Evolutionary conservation across 2,888 invertebrate species (phyloP), one percentile per base, ranked within the genome.

Genomic region (Thymelicus lineola): DNA sequence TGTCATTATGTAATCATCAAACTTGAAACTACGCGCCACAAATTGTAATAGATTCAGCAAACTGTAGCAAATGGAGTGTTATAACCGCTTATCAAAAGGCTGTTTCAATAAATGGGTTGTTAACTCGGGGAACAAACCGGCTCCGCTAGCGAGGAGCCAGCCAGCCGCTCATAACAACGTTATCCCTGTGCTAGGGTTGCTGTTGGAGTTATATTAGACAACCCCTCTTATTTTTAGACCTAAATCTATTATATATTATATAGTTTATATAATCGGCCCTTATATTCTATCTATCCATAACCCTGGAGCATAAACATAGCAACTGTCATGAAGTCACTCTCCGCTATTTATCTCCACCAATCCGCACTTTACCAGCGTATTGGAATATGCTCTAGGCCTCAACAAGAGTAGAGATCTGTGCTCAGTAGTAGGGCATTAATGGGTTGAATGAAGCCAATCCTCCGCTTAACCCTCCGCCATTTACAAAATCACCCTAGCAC

Each of bases 151-250:
- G 73, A 60, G 76, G 74, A 69, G 76, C 80, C 86, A 87, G 86
- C 86, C 86, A 83, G 74, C 79, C 86, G 83, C 75, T 73, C 71
- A 75, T 86, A 88, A 88, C 87, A 83, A 79, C 68, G 76, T 88
- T 84, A 83, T 84, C 74, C 75, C 75, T 77, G 74, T 74, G 70
- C 5, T 36, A 68, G 61, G 68, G 61, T 36, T 62, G 55, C 45
- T 57, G 15, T 57, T 42, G 28, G 14, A 72, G 75, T 55, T 70
- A 73, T 55, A 55, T 53, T 28, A 42, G n/a, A n/a, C 10, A 17
- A 35, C 42, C 7, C 15, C 20, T 15, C 7, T 46, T 38, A 55
- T 35, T 28, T 50, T 15, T 14, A 7, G 1, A 10, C n/a, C 28
- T 5, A 53, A 50, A 17, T 50, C 4, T 12, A 12, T 42, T 12